These are phyloP conservation scores for Xenopus borealis DNA, from an alignment of 2,113 vertebrate genomes.

Conservation along the genomic window DNA sequence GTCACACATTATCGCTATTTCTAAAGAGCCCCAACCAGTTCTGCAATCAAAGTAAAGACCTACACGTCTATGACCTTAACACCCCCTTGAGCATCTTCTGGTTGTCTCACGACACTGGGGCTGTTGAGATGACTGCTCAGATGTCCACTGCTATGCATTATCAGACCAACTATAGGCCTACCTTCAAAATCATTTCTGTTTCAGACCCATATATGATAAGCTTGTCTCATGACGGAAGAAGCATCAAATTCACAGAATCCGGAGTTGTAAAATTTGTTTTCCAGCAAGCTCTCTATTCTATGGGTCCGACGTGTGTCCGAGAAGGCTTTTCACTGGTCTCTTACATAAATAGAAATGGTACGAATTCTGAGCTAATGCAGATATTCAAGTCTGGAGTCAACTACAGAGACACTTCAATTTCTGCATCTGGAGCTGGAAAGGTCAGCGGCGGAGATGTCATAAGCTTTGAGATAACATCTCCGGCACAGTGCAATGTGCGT, in stretches of 20 bases:
- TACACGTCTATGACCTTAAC: constrained; percentile 70
- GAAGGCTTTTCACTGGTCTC: constrained; percentile 77
- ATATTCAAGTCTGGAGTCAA: constrained; percentile 79
- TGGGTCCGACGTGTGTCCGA: constrained; percentile 73
- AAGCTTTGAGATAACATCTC: constrained; percentile 76
- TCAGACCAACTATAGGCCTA: constrained; percentile 77
- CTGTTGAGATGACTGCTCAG: constrained; percentile 78
- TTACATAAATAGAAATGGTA: constrained; percentile 74
- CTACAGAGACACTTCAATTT: constrained; percentile 82
- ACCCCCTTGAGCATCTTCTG: constrained; percentile 78
- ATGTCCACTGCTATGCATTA: constrained; percentile 74
- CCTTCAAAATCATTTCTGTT: constrained; percentile 73
- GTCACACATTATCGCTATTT: constrained; percentile 69
- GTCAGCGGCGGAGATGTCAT: constrained; percentile 69
- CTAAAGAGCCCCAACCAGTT: constrained; percentile 80
- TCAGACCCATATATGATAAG: constrained; percentile 79
- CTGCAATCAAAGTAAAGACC: constrained; percentile 81
- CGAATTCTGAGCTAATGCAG: constrained; percentile 66
- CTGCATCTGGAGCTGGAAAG: constrained; percentile 67
- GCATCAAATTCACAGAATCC: constrained; percentile 73
- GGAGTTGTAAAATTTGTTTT: constrained; percentile 81
- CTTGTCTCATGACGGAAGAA: constrained; percentile 73
- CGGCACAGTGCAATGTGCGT: constrained; percentile 73
- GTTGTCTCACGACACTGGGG: constrained; percentile 81
- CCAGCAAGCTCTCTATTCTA: constrained; percentile 78